Evolutionary conservation across 2,797 vertebrate species (phyloP), one percentile per base, ranked within the genome.

Genomic region (Acipenser ruthenus): DNA sequence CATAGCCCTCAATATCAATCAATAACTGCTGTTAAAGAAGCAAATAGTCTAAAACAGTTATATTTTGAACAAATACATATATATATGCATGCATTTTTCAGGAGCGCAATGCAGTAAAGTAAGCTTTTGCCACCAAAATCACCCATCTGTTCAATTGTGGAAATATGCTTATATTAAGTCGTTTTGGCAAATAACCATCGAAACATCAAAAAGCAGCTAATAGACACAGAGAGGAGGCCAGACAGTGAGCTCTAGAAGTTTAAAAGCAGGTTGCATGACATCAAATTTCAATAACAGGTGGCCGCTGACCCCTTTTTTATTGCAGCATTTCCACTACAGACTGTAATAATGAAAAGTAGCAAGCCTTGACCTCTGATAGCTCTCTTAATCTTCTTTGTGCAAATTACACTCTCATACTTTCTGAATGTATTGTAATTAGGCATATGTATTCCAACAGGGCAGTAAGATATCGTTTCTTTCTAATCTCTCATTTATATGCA

Each of bases 401-500:
- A 88, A 90, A 92, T 92, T 91, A 90, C 80, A 89, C 83, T 87
- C 82, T 89, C 78, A 71, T 73, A 88, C 79, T 89, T 87, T 86
- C 87, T 86, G 88, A 89, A 91, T 92, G 86, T 90, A 90, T 89
- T 92, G 83, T 92, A 91, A 92, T 94, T 91, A 93, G 83, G 86
- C 82, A 84, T 91, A 91, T 90, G 86, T 86, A 89, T 91, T 92
- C 89, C 83, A 91, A 90, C 83, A 69, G 72, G 77, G 71, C 84
- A 83, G 77, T 82, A 90, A 91, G 78, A 86, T 89, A 83, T 83
- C 93, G 81, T 86, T 90, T 83, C 76, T 81, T 79, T 83, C 77
- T 93, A 93, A 93, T 92, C 86, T 93, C 84, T 91, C 87, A 94
- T 93, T 93, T 92, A 90, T 90, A 94, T 93, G 90, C 87, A 92